These are phyloP conservation scores for Lanius ludovicianus DNA, from an alignment of 2,113 vertebrate genomes.

Conservation along the genomic window DNA sequence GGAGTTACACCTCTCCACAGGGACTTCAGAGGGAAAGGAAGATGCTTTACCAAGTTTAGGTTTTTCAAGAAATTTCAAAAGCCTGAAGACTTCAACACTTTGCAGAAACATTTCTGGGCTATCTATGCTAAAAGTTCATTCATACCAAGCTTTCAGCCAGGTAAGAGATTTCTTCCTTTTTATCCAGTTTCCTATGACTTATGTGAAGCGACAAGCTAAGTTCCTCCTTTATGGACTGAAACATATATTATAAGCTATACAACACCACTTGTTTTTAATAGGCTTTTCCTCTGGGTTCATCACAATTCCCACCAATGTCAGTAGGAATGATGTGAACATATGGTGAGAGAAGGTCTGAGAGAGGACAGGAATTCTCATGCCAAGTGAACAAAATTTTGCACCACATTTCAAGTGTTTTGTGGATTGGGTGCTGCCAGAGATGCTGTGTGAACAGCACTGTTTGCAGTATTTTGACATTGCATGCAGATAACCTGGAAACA, in stretches of 20 bases:
- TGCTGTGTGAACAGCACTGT: not conserved
- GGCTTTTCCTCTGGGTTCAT: not conserved
- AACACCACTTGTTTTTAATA: not conserved
- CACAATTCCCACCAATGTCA: not conserved
- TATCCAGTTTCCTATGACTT: not conserved
- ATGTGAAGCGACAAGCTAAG: not conserved
- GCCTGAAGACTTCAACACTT: not conserved
- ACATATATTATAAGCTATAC: not conserved
- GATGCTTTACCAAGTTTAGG: not conserved
- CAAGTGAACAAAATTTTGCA: conserved; percentile 20
- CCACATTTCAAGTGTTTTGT: not conserved
- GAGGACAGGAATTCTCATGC: conserved; percentile 24
- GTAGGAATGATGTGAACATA: conserved; percentile 52
- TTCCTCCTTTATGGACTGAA: not conserved
- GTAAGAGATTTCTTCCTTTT: not conserved
- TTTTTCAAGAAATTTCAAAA: not conserved
- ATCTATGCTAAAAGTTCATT: not conserved
- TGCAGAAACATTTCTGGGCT: not conserved
- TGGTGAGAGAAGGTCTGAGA: conserved; percentile 34
- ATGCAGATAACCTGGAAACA: not conserved
- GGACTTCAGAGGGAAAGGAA: not conserved
- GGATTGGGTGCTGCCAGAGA: not conserved
- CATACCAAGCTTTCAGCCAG: not conserved
- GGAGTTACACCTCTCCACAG: not conserved
- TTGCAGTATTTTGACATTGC: conserved; percentile 45